Conservation (phyloP, 2,888 invertebrate species). For the Sesia apiformis region DNA sequence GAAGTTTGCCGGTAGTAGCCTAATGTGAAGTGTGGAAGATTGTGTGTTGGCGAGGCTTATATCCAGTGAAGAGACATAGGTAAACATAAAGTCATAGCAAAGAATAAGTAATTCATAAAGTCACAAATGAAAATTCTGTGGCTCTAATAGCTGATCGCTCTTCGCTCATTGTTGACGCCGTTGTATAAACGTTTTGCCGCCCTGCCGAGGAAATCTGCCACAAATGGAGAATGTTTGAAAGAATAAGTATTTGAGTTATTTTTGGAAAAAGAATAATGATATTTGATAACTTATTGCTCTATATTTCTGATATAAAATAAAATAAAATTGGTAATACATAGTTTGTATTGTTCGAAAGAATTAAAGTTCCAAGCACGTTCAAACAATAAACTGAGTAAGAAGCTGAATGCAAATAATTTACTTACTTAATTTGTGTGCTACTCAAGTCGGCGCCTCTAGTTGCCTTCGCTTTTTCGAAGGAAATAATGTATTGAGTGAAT, state of each 20-base stretch:
- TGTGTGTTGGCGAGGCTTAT: no score
- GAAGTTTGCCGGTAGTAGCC: no score
- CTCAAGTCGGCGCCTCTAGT: no score
- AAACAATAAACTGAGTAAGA: neutral
- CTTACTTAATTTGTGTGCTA: neutral
- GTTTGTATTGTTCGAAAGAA: neutral
- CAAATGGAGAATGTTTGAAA: slow-evolving; percentile 38
- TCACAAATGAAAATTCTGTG: no score
- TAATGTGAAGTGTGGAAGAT: no score
- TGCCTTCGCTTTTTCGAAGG: no score
- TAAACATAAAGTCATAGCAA: no score
- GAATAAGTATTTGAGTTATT: slow-evolving; percentile 5
- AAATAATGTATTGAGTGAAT: no score
- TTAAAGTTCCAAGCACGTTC: neutral
- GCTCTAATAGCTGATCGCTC: slow-evolving; percentile 5
- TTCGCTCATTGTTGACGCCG: slow-evolving; percentile 18
- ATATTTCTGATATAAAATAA: neutral
- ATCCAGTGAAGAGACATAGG: no score
- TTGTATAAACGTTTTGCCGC: slow-evolving; percentile 24
- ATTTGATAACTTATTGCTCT: neutral
- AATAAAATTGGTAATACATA: slow-evolving; percentile 1
- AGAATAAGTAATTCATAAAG: no score
- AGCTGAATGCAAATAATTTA: neutral
- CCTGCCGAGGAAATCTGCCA: slow-evolving; percentile 37
- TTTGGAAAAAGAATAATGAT: neutral